phyloP scores from a whole-genome alignment of 2,797 vertebrate genomes.

The Anniella stebbinsi region DNA sequence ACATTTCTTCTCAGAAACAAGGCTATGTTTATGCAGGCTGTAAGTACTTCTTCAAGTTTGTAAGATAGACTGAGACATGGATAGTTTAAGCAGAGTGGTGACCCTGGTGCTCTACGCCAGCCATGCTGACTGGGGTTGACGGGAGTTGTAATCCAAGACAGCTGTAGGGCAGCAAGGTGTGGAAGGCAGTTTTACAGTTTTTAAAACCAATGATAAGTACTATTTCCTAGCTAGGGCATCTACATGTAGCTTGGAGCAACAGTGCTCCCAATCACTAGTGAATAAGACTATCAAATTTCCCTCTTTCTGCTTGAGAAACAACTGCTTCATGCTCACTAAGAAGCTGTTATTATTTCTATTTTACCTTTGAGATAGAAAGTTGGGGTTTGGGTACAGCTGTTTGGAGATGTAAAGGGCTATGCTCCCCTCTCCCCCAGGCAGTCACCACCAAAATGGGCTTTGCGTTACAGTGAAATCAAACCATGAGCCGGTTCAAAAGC shows the following conservation, averaged over 20 bases:
- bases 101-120: too few relatives aligned
- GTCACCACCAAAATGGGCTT: background rate
- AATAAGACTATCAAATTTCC: conserved; percentile 39
- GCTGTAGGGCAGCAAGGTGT: background rate
- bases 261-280: conserved; percentile 21
- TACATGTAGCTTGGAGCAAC: background rate
- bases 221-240: background rate
- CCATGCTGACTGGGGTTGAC: too few relatives aligned
- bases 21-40: too few relatives aligned
- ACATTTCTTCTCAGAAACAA: background rate
- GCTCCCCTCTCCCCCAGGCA: background rate
- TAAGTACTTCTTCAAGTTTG: background rate
- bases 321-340: conserved; percentile 25
- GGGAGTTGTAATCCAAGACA: too few relatives aligned
- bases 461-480: conserved; percentile 13
- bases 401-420: conserved; percentile 1
- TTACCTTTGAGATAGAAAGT: conserved; percentile 33
- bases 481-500: background rate
- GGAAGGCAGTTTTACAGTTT: background rate
- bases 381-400: background rate
- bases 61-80: background rate
- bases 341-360: conserved; percentile 48
- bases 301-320: conserved; percentile 33
- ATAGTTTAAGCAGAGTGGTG: background rate
- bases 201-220: conserved; percentile 19